phyloP scores from a whole-genome alignment of 2,888 invertebrate species.

The Eubasilissa splendida region DNA sequence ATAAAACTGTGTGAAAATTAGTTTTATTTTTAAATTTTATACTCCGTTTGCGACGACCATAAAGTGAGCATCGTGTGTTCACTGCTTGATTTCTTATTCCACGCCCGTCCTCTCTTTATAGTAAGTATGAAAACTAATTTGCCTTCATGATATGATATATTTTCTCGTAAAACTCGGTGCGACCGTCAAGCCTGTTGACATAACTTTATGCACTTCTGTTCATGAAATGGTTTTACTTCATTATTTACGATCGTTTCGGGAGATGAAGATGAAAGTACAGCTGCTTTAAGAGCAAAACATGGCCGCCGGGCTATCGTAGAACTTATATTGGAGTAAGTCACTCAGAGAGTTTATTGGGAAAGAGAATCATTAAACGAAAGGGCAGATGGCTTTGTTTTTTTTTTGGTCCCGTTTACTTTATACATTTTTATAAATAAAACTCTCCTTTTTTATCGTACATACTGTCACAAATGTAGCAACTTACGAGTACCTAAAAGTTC shows the following conservation, averaged over 20 bases:
- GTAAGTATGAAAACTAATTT: conserved; percentile 37
- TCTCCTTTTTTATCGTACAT: too few relatives aligned
- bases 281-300: conserved; percentile 23
- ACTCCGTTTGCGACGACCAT: conserved; percentile 21
- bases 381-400: too few relatives aligned
- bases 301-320: not conserved
- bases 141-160: conserved; percentile 31
- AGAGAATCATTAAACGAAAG: too few relatives aligned
- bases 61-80: conserved; percentile 23
- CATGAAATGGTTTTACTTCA: conserved; percentile 2
- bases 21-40: conserved; percentile 3
- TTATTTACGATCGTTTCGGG: conserved; percentile 36
- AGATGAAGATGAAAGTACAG: conserved; percentile 32
- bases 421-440: too few relatives aligned
- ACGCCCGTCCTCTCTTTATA: conserved; percentile 29
- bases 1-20: too few relatives aligned
- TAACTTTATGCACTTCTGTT: conserved; percentile 35
- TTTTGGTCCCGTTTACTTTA: too few relatives aligned
- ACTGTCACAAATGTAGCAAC: too few relatives aligned
- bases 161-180: conserved; percentile 30
- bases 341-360: too few relatives aligned
- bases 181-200: conserved; percentile 41
- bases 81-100: conserved; percentile 27
- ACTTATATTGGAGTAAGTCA: too few relatives aligned
- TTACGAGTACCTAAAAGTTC: too few relatives aligned